phyloP scores from a whole-genome alignment of 2,888 invertebrate species.

The Drosophila emarginata region DNA sequence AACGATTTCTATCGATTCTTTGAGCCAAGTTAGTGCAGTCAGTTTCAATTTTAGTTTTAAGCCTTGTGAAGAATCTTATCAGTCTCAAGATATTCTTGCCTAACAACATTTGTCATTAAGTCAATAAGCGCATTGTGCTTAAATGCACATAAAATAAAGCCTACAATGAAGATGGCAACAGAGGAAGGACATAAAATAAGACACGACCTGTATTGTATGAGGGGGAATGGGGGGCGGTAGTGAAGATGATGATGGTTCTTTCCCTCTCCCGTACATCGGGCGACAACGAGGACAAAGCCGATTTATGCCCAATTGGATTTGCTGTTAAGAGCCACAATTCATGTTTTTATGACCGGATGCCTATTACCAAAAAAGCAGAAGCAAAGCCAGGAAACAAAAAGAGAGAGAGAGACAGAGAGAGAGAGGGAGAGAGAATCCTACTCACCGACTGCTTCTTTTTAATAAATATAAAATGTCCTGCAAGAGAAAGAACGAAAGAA shows the following conservation, averaged over 20 bases:
- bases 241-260: background rate
- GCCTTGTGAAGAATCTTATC: constrained; percentile 8
- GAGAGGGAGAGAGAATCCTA: constrained; percentile 19
- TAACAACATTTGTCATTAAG: constrained; percentile 73
- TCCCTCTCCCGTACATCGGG: constrained; percentile 52
- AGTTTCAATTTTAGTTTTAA: constrained; percentile 24
- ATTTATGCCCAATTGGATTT: constrained; percentile 77
- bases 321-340: constrained; percentile 77
- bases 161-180: constrained; percentile 39
- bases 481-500: constrained; percentile 32
- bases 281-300: constrained; percentile 77
- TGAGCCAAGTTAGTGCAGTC: background rate
- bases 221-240: no score
- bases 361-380: constrained; percentile 55
- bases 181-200: constrained; percentile 41
- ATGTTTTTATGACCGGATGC: constrained; percentile 77
- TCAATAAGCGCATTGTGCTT: constrained; percentile 77
- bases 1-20: background rate
- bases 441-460: constrained; percentile 53
- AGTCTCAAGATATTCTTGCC: constrained; percentile 48
- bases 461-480: constrained; percentile 75
- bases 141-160: constrained; percentile 76
- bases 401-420: background rate
- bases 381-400: constrained; percentile 12
- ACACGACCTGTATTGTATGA: constrained; percentile 17